A percentile compares a stretch with the other conserved stretches of the same genome.
These are phyloP conservation scores for Tetraodon nigroviridis DNA, from an alignment of 2,113 vertebrate species.

Conservation along the genomic window DNA sequence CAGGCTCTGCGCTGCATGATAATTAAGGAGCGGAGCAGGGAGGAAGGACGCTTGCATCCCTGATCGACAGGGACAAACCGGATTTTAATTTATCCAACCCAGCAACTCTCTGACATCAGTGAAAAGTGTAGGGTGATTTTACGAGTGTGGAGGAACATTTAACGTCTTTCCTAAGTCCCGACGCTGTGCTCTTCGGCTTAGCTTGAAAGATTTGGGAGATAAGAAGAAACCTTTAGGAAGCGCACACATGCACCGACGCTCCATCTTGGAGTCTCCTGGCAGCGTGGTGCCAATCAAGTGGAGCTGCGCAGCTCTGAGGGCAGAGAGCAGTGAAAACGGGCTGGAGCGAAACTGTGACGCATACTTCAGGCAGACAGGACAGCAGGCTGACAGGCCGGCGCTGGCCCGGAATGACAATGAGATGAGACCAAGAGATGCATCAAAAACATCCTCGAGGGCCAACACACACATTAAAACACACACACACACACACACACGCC, in stretches of 20 bases:
- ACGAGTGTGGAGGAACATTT: neutral
- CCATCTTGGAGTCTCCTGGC: slow-evolving; percentile 22
- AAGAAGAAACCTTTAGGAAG: neutral
- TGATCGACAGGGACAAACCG: neutral
- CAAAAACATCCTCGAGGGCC: slow-evolving; percentile 1
- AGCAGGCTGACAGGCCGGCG: slow-evolving; percentile 38
- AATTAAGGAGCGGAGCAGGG: slow-evolving; percentile 52
- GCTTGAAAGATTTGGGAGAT: slow-evolving; percentile 17
- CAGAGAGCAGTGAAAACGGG: slow-evolving; percentile 26
- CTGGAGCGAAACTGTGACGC: slow-evolving; percentile 34
- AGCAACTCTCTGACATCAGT: no score
- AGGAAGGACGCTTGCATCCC: neutral
- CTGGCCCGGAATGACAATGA: slow-evolving; percentile 62
- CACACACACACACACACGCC: no score
- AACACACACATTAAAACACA: no score
- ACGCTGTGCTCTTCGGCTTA: slow-evolving; percentile 7
- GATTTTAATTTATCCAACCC: neutral
- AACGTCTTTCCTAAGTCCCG: neutral
- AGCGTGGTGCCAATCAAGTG: slow-evolving; percentile 39
- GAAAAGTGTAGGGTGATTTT: no score
- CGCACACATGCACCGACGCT: neutral
- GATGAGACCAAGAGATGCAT: slow-evolving; percentile 11
- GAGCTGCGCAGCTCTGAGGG: slow-evolving; percentile 33
- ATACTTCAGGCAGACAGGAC: slow-evolving; percentile 15
- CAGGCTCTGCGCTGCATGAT: slow-evolving; percentile 51